Evolutionary conservation across 2,888 invertebrate genomes (phyloP).

Genomic region (Leptopterna dolabrata): DNA sequence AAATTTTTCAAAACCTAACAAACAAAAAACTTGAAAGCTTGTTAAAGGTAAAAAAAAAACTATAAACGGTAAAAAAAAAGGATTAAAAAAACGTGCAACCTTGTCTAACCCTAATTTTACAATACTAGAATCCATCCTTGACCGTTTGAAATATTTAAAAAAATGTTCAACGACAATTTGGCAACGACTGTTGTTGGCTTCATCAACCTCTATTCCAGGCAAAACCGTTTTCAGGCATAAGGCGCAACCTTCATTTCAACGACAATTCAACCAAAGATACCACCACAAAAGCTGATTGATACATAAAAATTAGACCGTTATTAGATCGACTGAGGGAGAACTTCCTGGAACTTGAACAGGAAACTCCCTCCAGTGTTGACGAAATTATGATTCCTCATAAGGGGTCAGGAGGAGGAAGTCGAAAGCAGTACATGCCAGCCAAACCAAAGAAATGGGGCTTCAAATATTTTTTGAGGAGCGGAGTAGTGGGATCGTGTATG

Average conservation of each 20-base stretch:
- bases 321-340: not conserved
- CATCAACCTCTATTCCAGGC: too few species aligned
- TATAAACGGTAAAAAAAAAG: too few species aligned
- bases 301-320: not conserved
- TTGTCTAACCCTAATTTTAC: too few species aligned
- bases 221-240: not conserved
- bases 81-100: too few species aligned
- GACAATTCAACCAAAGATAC: not conserved
- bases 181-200: too few species aligned
- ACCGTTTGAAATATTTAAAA: too few species aligned
- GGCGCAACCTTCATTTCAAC: not conserved
- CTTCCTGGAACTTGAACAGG: not conserved
- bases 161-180: too few species aligned
- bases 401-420: slow-evolving; percentile 64
- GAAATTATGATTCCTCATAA: slow-evolving; percentile 62
- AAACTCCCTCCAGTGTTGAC: not conserved
- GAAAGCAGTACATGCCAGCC: slow-evolving; percentile 65
- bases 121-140: too few species aligned
- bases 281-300: not conserved
- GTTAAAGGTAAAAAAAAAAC: not conserved
- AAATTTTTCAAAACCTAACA: not conserved
- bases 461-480: slow-evolving; percentile 65
- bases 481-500: slow-evolving; percentile 65
- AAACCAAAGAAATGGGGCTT: slow-evolving; percentile 66
- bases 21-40: not conserved